Conservation (phyloP, 2,113 vertebrate genomes). For the Hypomesus transpacificus region DNA sequence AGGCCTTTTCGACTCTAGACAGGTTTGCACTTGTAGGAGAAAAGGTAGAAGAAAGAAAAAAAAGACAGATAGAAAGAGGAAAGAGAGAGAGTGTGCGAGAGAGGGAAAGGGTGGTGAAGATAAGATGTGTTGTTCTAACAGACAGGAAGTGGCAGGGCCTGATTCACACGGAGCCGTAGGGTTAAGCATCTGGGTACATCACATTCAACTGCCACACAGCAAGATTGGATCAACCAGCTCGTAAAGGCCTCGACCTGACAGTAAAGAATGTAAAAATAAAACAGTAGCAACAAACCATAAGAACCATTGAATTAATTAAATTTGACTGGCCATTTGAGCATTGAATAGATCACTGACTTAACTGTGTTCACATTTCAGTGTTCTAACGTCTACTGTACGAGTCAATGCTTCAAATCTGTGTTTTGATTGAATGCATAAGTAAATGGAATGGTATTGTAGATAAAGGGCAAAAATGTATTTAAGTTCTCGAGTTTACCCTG, state of each 20-base stretch:
- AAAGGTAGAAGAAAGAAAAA: background rate
- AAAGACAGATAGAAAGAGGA: background rate
- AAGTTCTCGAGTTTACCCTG: too few relatives aligned
- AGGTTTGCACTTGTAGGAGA: constrained; percentile 63
- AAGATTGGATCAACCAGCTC: background rate
- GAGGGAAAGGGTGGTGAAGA: constrained; percentile 47
- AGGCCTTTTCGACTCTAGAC: constrained; percentile 61
- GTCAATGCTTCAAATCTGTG: too few relatives aligned
- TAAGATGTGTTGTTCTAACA: constrained; percentile 50
- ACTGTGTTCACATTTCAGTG: too few relatives aligned
- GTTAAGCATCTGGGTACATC: background rate
- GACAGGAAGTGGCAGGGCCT: constrained; percentile 68
- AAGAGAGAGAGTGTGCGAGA: constrained; percentile 26
- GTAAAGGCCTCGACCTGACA: too few relatives aligned
- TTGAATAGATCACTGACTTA: too few relatives aligned
- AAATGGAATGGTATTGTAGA: too few relatives aligned
- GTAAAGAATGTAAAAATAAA: background rate
- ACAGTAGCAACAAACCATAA: background rate
- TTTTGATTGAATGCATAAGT: too few relatives aligned
- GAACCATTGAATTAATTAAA: background rate
- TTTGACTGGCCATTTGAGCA: too few relatives aligned
- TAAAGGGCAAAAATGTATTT: too few relatives aligned
- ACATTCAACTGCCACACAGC: background rate
- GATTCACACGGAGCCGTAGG: constrained; percentile 42
- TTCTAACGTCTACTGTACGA: too few relatives aligned